A percentile compares a stretch with the other conserved stretches of the same genome.
phyloP scores from a whole-genome alignment of 92 coral and sea anemone species.

The Epizoanthus ramosus region DNA sequence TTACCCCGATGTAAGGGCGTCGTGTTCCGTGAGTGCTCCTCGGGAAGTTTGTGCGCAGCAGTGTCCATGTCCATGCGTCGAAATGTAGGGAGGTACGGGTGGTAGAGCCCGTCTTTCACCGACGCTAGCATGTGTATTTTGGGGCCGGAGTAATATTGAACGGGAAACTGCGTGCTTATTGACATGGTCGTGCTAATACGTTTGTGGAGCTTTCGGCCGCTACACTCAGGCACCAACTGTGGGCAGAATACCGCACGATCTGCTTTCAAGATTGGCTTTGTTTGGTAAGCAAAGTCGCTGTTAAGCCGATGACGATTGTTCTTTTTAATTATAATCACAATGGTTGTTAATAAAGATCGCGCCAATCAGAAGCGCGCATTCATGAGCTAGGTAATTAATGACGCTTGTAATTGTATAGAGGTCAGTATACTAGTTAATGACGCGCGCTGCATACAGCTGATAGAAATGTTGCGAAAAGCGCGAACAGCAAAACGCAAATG shows the following conservation, averaged over 20 bases:
- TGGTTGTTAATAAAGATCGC: slow-evolving; percentile 38
- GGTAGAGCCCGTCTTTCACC: slow-evolving; percentile 94
- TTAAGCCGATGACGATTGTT: slow-evolving; percentile 45
- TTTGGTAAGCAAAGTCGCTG: slow-evolving; percentile 15
- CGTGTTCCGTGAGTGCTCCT: slow-evolving; percentile 92
- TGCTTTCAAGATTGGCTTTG: slow-evolving; percentile 35
- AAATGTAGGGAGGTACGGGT: slow-evolving; percentile 91
- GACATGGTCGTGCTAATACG: slow-evolving; percentile 42
- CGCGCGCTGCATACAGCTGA: slow-evolving; percentile 1
- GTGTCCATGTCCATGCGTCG: slow-evolving; percentile 98
- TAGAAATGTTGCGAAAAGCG: no score
- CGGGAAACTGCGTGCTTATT: slow-evolving; percentile 58
- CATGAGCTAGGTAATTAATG: slow-evolving; percentile 14
- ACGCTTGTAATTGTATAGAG: slow-evolving; percentile 30
- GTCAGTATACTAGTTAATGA: background rate
- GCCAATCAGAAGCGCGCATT: slow-evolving; percentile 62
- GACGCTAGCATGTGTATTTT: slow-evolving; percentile 84
- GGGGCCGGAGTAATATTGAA: slow-evolving; percentile 54
- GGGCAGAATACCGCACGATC: background rate
- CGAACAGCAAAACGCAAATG: no score
- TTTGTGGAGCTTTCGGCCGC: background rate
- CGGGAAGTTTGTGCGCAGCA: slow-evolving; percentile 90
- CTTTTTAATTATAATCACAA: slow-evolving; percentile 15
- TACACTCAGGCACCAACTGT: background rate
- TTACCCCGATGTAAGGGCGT: slow-evolving; percentile 83